Evolutionary conservation across 2,113 vertebrate species (phyloP), one percentile per base, ranked within the genome.

Genomic region (Ictalurus punctatus): DNA sequence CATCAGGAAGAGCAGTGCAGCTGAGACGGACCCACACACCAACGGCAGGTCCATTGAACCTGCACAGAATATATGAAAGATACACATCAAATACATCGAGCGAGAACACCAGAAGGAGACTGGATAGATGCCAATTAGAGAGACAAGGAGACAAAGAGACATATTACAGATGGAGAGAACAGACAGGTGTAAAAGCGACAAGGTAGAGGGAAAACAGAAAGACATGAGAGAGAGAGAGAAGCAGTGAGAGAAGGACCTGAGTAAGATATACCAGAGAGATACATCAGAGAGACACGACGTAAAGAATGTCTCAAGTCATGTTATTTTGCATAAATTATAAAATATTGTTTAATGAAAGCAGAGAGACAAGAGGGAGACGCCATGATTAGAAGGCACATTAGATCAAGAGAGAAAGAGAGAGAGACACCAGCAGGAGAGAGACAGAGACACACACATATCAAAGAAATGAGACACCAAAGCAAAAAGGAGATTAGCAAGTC

Each of bases 41-140:
- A 96, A 90, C n/a, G 95, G 93, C 95, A 94, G 94, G 67, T 96
- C 88, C 25, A 17, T 63, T 69, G 91, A 25, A 2, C 48, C 83
- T 89, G 74, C 71, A 86, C 17, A 56, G 1, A 58, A 6, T 1
- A 56, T 19, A 58, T 54, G 17, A 82, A 14, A 59, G 30, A 37
- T 34, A 23, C n/a, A 59, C 76, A 27, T 27, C 3, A 78, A 48
- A 78, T 37, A 73, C 5, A 21, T 21, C 12, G 71, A 37, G 69
- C 14, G 27, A 69, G 21, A 13, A 69, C 13, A 69, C n/a, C 65
- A 30, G 65, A 69, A 13, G 4, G 65, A 69, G 65, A 69, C 65
- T 1, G 12, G 12, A n/a, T n/a, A 69, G 14, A 40, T 13, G 30
- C 65, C n/a, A 69, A 14, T 13, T 30, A n/a, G 65, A n/a, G 27